phyloP scores from a whole-genome alignment of 2,113 vertebrate species.

The Eupsittula cactorum region DNA sequence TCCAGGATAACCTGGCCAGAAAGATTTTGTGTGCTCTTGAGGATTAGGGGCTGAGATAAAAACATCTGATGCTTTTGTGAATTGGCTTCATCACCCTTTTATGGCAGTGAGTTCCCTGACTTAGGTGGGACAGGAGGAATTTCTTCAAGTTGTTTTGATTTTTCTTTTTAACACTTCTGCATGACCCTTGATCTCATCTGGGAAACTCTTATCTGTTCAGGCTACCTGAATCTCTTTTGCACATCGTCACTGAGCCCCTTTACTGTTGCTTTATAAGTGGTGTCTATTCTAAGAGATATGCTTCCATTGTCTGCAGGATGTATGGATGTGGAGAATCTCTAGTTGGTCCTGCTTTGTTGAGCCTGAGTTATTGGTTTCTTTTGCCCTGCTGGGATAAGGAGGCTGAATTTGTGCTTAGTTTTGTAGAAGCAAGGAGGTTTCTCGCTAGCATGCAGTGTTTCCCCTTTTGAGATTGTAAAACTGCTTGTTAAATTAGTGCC shows the following conservation, averaged over 20 bases:
- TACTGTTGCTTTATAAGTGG: background rate
- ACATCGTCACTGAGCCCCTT: background rate
- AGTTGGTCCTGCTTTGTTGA: background rate
- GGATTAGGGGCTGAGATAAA: background rate
- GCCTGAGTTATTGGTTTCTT: background rate
- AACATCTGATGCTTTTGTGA: background rate
- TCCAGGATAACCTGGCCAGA: background rate
- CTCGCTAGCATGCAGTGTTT: background rate
- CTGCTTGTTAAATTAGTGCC: slow-evolving; percentile 40
- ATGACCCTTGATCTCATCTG: background rate
- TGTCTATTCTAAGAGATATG: background rate
- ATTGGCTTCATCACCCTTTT: background rate
- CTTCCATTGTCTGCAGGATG: rapidly evolving
- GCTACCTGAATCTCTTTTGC: background rate
- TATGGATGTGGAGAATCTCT: background rate
- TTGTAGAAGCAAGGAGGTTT: background rate
- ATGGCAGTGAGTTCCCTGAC: background rate
- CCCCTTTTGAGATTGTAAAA: background rate
- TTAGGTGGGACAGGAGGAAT: background rate
- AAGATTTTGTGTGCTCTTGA: background rate
- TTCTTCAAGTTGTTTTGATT: background rate
- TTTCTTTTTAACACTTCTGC: background rate
- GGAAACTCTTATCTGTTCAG: background rate
- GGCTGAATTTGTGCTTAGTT: background rate
- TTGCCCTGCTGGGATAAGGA: background rate